phyloP scores from a whole-genome alignment of 1,140 invertebrate species.

The Leguminivora glycinivorella region DNA sequence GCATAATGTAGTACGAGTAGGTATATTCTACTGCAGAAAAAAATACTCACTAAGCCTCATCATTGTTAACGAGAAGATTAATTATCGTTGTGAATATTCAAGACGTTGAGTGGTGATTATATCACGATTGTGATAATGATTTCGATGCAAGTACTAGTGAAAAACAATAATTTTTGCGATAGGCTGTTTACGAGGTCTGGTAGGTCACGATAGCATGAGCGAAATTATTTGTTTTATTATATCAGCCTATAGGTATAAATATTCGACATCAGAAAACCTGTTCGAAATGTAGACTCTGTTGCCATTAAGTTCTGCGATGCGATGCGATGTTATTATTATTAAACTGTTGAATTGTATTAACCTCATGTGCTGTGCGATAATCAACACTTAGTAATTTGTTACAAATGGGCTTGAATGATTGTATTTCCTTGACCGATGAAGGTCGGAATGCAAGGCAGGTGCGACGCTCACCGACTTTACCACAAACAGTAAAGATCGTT shows the following conservation, averaged over 20 bases:
- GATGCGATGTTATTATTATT: conserved; percentile 52
- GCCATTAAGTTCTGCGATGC: conserved; percentile 37
- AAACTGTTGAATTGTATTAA: conserved; percentile 40
- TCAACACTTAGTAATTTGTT: conserved; percentile 51
- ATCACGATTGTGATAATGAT: conserved; percentile 43
- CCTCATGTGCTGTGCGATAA: conserved; percentile 61
- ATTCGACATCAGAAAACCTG: neutral
- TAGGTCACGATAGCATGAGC: conserved; percentile 31
- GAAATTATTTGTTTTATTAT: conserved; percentile 24
- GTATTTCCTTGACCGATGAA: conserved; percentile 70
- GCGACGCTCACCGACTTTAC: conserved; percentile 51
- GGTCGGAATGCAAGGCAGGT: conserved; percentile 55
- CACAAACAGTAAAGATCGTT: conserved; percentile 46
- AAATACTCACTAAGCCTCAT: conserved; percentile 51
- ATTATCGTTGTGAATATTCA: conserved; percentile 71
- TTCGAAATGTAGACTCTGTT: conserved; percentile 2
- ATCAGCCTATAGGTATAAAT: conserved; percentile 5
- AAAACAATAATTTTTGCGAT: conserved; percentile 17
- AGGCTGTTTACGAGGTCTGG: conserved; percentile 7
- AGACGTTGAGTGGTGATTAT: conserved; percentile 49
- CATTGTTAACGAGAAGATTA: conserved; percentile 53
- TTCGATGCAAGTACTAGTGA: conserved; percentile 37
- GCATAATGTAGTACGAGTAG: conserved; percentile 35
- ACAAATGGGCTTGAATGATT: conserved; percentile 60
- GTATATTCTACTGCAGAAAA: conserved; percentile 39